These are phyloP conservation scores for Huso huso DNA, from an alignment of 2,797 vertebrate species.

Conservation along the genomic window DNA sequence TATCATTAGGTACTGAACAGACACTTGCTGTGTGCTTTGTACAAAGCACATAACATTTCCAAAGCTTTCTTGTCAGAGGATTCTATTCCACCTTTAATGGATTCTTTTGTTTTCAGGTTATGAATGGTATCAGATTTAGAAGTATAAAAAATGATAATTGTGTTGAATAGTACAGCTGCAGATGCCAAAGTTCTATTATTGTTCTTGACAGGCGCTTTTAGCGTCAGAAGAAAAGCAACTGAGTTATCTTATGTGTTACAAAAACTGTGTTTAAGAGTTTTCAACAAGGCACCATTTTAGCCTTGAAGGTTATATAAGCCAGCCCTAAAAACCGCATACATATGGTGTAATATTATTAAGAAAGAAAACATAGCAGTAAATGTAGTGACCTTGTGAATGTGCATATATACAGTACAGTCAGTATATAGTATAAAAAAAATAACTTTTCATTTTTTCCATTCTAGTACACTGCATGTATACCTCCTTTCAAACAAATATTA, in stretches of 20 bases:
- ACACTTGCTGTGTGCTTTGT: not conserved
- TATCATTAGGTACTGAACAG: not conserved
- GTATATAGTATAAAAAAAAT: too few relatives aligned
- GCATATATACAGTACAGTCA: too few relatives aligned
- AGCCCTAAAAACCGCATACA: too few relatives aligned
- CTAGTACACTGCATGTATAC: too few relatives aligned
- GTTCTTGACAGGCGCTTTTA: not conserved
- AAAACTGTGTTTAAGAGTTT: too few relatives aligned
- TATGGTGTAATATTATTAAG: too few relatives aligned
- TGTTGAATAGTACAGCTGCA: not conserved
- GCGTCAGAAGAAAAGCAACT: not conserved
- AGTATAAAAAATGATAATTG: constrained; percentile 3
- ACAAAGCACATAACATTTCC: not conserved
- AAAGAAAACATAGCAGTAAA: too few relatives aligned
- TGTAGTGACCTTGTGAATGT: too few relatives aligned
- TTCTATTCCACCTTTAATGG: constrained; percentile 20
- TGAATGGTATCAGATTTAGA: constrained; percentile 19
- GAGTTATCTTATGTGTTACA: not conserved
- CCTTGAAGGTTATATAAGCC: too few relatives aligned
- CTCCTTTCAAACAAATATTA: too few relatives aligned
- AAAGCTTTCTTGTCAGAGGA: constrained; percentile 17
- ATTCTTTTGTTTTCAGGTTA: constrained; percentile 26
- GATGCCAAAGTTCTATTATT: not conserved
- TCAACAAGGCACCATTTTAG: too few relatives aligned
- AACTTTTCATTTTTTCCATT: too few relatives aligned